These are phyloP conservation scores for Danionella cerebrum DNA, from an alignment of 2,113 vertebrate species.

Conservation along the genomic window DNA sequence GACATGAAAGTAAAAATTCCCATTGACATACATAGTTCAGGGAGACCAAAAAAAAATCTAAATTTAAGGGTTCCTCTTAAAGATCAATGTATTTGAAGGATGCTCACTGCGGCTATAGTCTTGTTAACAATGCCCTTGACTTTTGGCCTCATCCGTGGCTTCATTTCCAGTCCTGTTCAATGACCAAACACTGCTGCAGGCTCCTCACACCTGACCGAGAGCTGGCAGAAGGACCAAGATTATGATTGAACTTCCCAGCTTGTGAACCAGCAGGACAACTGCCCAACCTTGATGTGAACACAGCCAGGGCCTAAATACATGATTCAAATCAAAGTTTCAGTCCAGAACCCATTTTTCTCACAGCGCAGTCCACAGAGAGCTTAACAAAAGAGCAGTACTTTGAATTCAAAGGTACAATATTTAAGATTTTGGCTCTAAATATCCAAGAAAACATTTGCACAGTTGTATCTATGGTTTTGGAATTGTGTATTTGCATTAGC, in stretches of 20 bases:
- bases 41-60: too few species aligned
- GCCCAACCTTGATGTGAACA: conserved; percentile 50
- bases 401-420: too few species aligned
- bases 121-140: conserved; percentile 29
- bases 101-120: too few species aligned
- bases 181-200: conserved; percentile 24
- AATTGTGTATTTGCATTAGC: too few species aligned
- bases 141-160: conserved; percentile 28
- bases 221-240: conserved; percentile 27
- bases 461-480: too few species aligned
- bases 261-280: conserved; percentile 43
- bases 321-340: conserved; percentile 37
- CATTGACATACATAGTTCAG: too few species aligned
- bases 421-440: too few species aligned
- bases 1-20: too few species aligned
- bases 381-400: too few species aligned
- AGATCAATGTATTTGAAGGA: too few species aligned
- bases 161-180: conserved; percentile 31
- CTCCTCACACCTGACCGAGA: conserved; percentile 25
- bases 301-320: conserved; percentile 49
- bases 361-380: neutral
- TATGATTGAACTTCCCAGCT: neutral
- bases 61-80: too few species aligned
- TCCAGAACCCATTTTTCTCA: neutral
- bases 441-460: too few species aligned